Base-by-base conservation (phyloP, 2,888 invertebrate species). In the Euclidia mi region DNA sequence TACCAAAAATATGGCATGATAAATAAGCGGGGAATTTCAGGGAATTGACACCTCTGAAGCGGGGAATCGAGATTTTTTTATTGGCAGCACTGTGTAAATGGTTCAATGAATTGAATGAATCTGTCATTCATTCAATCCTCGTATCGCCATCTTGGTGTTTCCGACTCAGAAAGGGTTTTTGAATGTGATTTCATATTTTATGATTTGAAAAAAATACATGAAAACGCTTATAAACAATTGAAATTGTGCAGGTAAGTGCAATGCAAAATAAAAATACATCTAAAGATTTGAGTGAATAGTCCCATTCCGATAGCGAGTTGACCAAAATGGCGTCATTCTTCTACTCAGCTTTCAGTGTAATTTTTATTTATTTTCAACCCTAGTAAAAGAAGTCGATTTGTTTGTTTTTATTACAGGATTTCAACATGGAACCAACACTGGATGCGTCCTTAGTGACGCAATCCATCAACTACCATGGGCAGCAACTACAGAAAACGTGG, bases 401-500 rank as follows among this genome's bases (percentile, higher is more conserved):
- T 15, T 15, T 29, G 1, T 50, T 41, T 51, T 68, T 59, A 14
- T 74, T 69, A 0, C 66, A 84, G 84, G 42, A 44, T 49, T 61
- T 43, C 29, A 76, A 38, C 11, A 94, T 94, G 94, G 95, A 94
- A 49, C 73, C 89, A 9, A 78, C 89, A 34, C 68, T 95, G 92
- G 94, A 95, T 84, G 89, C 92, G 92, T 88, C 93, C 62, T 81
- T 95, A 79, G 95, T 98, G 86, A 92, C 96, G 82, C 96, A 96
- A 82, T 95, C 97, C 61, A 92, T 98, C 74, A 97, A 97, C 91
- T 98, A 97, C 87, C 98, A 98, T 94, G 98, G 98, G 1, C 97
- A 97, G 80, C 98, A 98, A 80, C 93, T 98, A 70, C 97, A 97
- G 91, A 98, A 98, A 92, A 96, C 97, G 76, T 98, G 98, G 98